Base-by-base conservation (phyloP, 1,140 invertebrate genomes). In the Plodia interpunctella region DNA sequence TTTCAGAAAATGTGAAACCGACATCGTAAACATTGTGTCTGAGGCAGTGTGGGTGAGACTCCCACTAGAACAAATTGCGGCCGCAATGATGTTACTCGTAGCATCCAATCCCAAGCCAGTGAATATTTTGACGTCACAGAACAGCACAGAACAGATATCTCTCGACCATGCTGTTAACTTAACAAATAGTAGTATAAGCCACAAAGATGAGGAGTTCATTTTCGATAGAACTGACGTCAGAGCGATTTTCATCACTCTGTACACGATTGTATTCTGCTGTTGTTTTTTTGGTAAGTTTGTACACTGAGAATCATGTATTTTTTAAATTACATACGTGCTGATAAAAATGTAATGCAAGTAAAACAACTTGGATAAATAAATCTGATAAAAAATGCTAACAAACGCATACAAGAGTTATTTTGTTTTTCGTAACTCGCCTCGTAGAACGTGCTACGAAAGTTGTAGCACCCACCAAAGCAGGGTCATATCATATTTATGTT, bases 281-380 rank as follows among this genome's bases (percentile, higher is more conserved):
- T 94, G 93, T 72, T 93, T 94, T 72, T 93, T 94, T 68, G 93
- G 93, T 94, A 77, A 93, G 92, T 91, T n/a, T n/a, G n/a, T n/a
- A n/a, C n/a, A n/a, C n/a, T n/a, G n/a, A n/a, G n/a, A n/a, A n/a
- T n/a, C n/a, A n/a, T n/a, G n/a, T n/a, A n/a, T n/a, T n/a, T n/a
- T n/a, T n/a, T n/a, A n/a, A n/a, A n/a, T n/a, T n/a, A n/a, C n/a
- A n/a, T n/a, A n/a, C n/a, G n/a, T n/a, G n/a, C n/a, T n/a, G n/a
- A n/a, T 3, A 11, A 20, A n/a, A 6, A 51, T 20, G 3, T 9
- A 25, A 25, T 2, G 6, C 2, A 6, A 25, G 2, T 25, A 25
- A 25, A 25, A 3, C 21, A 25, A 25, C 2, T 25, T 25, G 2
- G 21, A 25, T 25, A 25, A 25, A 25, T 25, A 25, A 25, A 25